Evolutionary conservation across 2,113 vertebrate genomes (phyloP), one percentile per base, ranked within the genome.

Genomic region (Cheirogaleus medius): DNA sequence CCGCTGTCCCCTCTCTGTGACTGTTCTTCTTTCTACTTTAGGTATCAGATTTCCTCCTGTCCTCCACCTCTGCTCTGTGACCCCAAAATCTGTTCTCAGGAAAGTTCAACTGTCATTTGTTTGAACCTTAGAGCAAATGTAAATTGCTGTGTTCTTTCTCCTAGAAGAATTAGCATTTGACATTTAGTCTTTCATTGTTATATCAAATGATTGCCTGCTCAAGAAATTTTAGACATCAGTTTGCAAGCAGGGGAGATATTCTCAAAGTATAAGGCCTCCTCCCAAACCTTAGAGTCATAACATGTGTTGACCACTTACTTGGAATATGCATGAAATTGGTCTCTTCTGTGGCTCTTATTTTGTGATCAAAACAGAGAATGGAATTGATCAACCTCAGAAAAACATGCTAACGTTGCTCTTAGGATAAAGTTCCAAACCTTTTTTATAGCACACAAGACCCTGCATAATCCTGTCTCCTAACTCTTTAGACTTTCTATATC

Each of bases 231-330:
- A 64, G 84, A 83, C 73, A 85, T 49, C 49, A 77, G 39, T 96
- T 94, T 95, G 49, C 52, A 95, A 82, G 73, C 58, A 87, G 52
- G 60, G 27, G 83, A 87, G 76, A 76, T 34, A 85, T 54, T 97
- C 88, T 97, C 87, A 76, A 85, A 83, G 77, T 80, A 90, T 58
- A 94, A 56, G 49, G 77, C n/a, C 68, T 56, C 89, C 37, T 87
- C 47, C 17, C 18, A 58, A 77, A 90, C 27, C 84, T 90, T 42
- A 74, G 23, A 32, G 15, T 77, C 47, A 34, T 37, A 54, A 81
- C 78, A 90, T 83, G 68, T 87, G 73, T 49, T 47, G 13, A 66
- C 60, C 47, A 49, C 85, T 58, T n/a, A 37, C 82, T 88, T 94
- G 52, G 52, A 95, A 83, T 74, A 82, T 64, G 29, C 78, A 88